Evolutionary conservation across 2,797 vertebrate species (phyloP), one percentile per base, ranked within the genome.

Genomic region (Benthosema pterotum): DNA sequence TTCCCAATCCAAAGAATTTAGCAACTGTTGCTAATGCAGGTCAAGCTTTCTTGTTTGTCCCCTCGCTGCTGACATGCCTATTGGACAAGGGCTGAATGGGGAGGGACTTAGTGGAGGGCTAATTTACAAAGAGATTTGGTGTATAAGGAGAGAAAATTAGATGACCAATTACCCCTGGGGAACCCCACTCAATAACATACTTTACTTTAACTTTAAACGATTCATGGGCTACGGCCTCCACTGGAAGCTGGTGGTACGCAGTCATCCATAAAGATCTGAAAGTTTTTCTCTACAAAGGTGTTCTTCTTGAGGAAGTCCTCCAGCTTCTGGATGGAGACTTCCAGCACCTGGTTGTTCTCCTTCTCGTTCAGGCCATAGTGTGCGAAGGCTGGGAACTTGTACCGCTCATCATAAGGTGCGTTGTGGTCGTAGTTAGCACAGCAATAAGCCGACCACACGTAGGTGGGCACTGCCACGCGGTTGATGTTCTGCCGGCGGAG

Each of bases 401-500:
- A 88, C 42, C 90, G 84, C 59, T 90, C 88, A 0, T 51, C n/a
- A 6, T 64, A 88, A 0, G 91, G 89, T 0, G 83, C 69, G 1
- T 91, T 91, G 77, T 76, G 89, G 79, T 92, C 91, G 0, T 80
- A 91, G 60, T 88, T 60, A 0, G 62, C 67, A n/a, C 91, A 93
- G 76, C 90, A 92, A 49, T 92, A 92, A 1, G 91, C 88, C 0
- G 90, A 92, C 91, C 89, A 92, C 59, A 92, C n/a, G 59, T 87
- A 81, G 5, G 68, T 69, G 0, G 91, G 91, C 9, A 93, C 77
- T 11, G 88, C 89, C 3, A 92, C 63, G 0, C 87, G 88, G 60
- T 90, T 85, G 8, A 82, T 72, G 80, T 91, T 90, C 4, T 89
- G 57, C 14, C 83, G 75, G 0, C 77, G 83, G 67, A 92, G 91